phyloP scores from a whole-genome alignment of 1,140 invertebrate species.

The Neodiprion lecontei region DNA sequence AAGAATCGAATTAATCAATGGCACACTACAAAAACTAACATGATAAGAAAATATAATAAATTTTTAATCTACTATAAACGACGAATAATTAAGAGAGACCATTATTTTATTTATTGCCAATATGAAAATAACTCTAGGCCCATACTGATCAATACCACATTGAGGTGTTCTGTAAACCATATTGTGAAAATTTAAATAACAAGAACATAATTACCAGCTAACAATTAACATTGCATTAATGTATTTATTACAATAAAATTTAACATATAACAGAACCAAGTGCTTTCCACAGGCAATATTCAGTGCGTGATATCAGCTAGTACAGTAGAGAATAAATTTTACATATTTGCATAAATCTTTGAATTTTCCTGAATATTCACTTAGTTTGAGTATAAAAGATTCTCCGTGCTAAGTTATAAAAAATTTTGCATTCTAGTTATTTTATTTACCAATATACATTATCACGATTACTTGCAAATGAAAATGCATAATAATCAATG shows the following conservation, averaged over 20 bases:
- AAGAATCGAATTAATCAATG: constrained; percentile 33
- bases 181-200: background rate
- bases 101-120: background rate
- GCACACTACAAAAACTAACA: constrained; percentile 44
- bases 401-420: constrained; percentile 3
- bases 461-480: background rate
- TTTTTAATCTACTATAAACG: constrained; percentile 11
- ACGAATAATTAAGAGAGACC: background rate
- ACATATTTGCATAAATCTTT: background rate
- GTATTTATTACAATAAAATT: no score
- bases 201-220: background rate
- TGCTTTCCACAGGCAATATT: background rate
- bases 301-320: background rate
- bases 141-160: background rate
- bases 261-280: background rate
- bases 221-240: background rate
- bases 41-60: constrained; percentile 41
- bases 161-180: background rate
- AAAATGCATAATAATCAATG: background rate
- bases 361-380: background rate
- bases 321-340: background rate
- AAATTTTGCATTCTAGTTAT: background rate
- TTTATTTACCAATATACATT: no score
- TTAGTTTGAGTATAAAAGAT: constrained; percentile 1
- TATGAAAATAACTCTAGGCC: background rate